Conservation (phyloP, 2,113 vertebrate species). For the Prolemur simus region DNA sequence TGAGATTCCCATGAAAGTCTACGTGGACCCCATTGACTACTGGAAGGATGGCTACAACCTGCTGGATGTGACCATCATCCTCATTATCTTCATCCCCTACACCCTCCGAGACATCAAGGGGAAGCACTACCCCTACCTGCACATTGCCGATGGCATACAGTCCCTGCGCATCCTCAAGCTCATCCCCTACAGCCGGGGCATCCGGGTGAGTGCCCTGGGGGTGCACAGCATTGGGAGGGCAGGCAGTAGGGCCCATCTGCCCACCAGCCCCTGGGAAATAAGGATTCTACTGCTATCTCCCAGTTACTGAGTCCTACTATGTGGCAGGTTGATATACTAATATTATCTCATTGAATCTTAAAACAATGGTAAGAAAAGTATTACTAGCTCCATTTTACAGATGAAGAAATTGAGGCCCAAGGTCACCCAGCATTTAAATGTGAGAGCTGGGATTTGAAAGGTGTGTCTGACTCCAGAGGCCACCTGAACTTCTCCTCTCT, state of each 20-base stretch:
- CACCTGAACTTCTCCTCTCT: neutral
- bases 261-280: neutral
- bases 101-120: fast-evolving
- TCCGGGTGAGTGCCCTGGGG: slow-evolving; percentile 55
- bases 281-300: neutral
- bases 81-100: neutral
- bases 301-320: neutral
- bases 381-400: neutral
- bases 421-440: neutral
- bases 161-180: slow-evolving; percentile 61
- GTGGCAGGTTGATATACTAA: neutral
- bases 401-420: neutral
- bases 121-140: neutral
- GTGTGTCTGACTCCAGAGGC: neutral
- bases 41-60: slow-evolving; percentile 64
- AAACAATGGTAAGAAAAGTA: neutral
- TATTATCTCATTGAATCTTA: neutral
- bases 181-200: slow-evolving; percentile 59
- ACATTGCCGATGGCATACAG: slow-evolving; percentile 43
- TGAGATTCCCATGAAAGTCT: slow-evolving; percentile 69
- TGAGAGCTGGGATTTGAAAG: neutral
- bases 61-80: slow-evolving; percentile 16
- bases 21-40: neutral
- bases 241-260: neutral
- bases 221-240: neutral